Conservation (phyloP, 2,797 vertebrate species). For the Graptemys geographica region DNA sequence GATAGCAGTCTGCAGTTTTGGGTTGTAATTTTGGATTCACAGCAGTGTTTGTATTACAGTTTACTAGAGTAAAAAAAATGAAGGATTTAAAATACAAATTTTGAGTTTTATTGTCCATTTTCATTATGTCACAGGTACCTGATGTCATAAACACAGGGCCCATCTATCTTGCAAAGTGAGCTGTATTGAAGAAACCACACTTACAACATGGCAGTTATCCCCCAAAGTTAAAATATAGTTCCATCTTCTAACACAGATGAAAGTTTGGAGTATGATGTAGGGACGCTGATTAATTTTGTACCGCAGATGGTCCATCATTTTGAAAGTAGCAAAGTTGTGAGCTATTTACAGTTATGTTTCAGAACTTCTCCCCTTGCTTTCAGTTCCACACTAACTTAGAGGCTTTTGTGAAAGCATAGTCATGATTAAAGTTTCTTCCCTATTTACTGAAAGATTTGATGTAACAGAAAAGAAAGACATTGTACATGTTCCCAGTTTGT, state of each 20-base stretch:
- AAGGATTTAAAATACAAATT: background rate
- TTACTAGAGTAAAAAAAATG: background rate
- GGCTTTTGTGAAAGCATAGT: background rate
- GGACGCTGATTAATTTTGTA: background rate
- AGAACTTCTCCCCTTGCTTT: background rate
- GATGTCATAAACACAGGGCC: background rate
- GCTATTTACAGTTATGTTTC: background rate
- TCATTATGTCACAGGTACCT: background rate
- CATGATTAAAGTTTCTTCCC: background rate
- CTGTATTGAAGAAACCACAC: background rate
- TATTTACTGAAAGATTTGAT: background rate
- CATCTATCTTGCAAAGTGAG: background rate
- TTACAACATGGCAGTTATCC: background rate
- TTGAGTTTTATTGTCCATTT: background rate
- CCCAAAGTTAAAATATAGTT: background rate
- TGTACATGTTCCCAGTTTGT: background rate
- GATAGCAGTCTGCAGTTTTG: background rate
- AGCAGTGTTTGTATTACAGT: background rate
- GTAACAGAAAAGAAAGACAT: background rate
- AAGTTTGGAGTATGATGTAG: background rate
- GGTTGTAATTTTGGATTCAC: background rate
- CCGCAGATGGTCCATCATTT: background rate
- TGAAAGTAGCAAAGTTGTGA: background rate
- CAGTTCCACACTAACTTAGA: background rate
- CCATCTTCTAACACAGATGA: background rate